Base-by-base conservation (phyloP, 2,888 invertebrate species). In the Acanthosepion pharaonis region DNA sequence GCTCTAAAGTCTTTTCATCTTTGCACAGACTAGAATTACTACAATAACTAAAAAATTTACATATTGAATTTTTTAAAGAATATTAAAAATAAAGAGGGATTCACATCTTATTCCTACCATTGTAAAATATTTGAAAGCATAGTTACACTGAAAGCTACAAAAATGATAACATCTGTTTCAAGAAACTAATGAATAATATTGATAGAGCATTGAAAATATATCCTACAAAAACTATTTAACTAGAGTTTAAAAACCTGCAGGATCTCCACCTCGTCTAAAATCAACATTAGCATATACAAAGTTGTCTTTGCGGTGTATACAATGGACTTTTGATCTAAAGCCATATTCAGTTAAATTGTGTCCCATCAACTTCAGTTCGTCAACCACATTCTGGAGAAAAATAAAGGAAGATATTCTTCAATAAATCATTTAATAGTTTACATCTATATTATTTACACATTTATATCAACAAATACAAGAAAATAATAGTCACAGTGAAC, bases 221-320 rank as follows among this genome's bases (percentile, higher is more conserved):
- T 25, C 25, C 25, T 64, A 64, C 42, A 42, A 42, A 25, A 64
- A 64, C 23, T 23, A 64, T 5, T 64, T 51, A 51, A 5, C 25
- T 25, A 25, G 0, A 23, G 18, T 93, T 91, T 93, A 93, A 49
- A 93, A 97, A 53, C 97, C 97, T 78, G 95, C 97, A 23, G 97
- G 97, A 11, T 94, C 94, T 20, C 97, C 97, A 42, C 96, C 97
- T 94, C 97, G 97, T 51, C 97, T 95, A 94, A 95, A 96, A 95
- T 97, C 97, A 94, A 96, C 95, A 94, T 96, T 96, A 6, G 97
- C 96, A 91, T 96, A 96, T 5, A 97, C 95, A 28, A 95, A 95
- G 5, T 94, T 95, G 23, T 94, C 95, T 0, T 95, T 94, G 28
- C 95, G 94, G 0, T 95, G 93, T 23, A 97, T 95, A 33, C 96